Conservation (phyloP, 2,797 vertebrate species). For the Trachops cirrhosus region DNA sequence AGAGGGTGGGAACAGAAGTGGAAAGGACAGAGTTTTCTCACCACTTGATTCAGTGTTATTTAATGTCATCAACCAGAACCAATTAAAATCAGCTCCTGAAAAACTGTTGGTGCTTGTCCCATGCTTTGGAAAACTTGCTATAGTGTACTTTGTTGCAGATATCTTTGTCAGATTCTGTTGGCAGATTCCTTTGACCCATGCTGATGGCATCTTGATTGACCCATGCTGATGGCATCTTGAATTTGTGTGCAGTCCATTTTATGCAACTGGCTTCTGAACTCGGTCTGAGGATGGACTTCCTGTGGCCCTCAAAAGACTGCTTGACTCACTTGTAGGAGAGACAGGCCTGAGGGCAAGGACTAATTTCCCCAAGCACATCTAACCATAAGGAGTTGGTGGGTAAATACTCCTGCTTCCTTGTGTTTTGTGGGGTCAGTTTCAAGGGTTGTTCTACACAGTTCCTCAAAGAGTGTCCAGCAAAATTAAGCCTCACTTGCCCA, state of each 20-base stretch:
- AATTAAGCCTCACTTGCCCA: background rate
- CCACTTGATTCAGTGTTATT: background rate
- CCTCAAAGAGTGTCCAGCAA: background rate
- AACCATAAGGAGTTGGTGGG: background rate
- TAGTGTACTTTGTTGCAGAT: background rate
- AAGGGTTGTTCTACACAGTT: background rate
- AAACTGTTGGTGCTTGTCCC: background rate
- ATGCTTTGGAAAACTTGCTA: background rate
- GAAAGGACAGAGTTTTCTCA: background rate
- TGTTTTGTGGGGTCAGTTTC: background rate
- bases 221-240: background rate
- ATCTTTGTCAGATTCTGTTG: background rate
- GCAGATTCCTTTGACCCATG: background rate
- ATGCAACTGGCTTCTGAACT: background rate
- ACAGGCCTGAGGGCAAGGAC: background rate
- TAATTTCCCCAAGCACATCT: background rate
- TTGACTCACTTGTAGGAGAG: background rate
- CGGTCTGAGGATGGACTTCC: background rate
- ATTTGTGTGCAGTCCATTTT: background rate
- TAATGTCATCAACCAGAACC: background rate
- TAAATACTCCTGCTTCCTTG: background rate
- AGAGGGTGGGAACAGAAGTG: background rate
- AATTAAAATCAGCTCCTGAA: background rate
- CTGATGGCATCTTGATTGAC: background rate
- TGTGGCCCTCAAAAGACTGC: background rate